phyloP scores from a whole-genome alignment of 2,888 invertebrate species.

The Heliconius ethilla region DNA sequence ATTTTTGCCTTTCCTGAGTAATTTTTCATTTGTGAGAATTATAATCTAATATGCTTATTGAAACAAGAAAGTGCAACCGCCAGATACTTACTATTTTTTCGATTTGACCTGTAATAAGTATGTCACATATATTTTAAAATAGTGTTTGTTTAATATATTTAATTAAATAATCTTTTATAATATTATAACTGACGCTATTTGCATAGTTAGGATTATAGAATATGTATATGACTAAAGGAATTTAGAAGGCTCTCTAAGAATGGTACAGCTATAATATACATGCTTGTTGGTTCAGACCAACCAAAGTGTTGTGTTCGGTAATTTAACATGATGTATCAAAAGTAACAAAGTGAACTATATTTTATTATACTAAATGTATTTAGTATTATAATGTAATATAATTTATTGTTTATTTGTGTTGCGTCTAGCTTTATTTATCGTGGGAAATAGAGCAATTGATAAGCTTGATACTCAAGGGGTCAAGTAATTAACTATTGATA shows the following conservation, averaged over 20 bases:
- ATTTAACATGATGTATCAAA: background rate
- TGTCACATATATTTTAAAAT: background rate
- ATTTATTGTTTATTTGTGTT: constrained; percentile 15
- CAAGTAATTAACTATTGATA: background rate
- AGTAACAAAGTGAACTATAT: no score
- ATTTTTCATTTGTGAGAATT: background rate
- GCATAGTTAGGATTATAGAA: background rate
- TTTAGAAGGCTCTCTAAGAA: background rate
- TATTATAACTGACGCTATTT: background rate
- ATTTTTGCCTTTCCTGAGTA: background rate
- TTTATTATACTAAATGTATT: background rate
- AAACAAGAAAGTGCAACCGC: background rate
- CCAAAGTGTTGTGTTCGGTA: background rate
- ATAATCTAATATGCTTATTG: background rate
- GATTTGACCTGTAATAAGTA: no score
- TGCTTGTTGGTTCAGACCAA: no score
- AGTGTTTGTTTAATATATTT: background rate
- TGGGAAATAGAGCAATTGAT: constrained; percentile 21
- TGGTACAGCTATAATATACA: background rate
- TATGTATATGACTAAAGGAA: background rate
- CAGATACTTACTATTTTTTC: background rate
- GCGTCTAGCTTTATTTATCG: constrained; percentile 21
- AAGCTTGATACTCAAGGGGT: constrained; percentile 16
- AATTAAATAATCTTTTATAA: background rate
- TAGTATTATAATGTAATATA: background rate